Evolutionary conservation across 2,888 invertebrate genomes (phyloP).

Genomic region (Epinotia brunnichana): DNA sequence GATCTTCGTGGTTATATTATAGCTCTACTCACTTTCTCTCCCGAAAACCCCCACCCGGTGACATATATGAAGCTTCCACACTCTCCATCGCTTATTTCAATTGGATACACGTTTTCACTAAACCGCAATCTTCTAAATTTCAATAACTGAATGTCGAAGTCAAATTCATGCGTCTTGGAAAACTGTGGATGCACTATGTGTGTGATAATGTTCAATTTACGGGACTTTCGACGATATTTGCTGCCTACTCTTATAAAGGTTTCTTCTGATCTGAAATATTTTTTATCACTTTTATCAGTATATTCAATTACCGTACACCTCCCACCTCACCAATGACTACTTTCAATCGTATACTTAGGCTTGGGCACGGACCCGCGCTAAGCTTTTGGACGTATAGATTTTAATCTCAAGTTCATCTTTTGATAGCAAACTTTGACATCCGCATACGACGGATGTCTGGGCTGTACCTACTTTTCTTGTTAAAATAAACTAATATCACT

Average conservation of each 20-base stretch:
- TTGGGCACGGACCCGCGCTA: too few relatives aligned
- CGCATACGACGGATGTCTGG: too few relatives aligned
- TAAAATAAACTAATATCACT: not conserved
- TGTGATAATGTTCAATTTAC: slow-evolving; percentile 51
- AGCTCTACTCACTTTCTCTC: slow-evolving; percentile 61
- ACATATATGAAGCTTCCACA: slow-evolving; percentile 55
- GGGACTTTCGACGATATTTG: slow-evolving; percentile 54
- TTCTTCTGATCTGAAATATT: slow-evolving; percentile 50
- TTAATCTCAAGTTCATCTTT: too few relatives aligned
- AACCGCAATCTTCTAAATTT: slow-evolving; percentile 54
- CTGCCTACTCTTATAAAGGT: slow-evolving; percentile 63
- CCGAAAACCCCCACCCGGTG: slow-evolving; percentile 70
- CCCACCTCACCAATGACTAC: too few relatives aligned
- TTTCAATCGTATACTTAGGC: too few relatives aligned
- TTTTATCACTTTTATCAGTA: too few relatives aligned
- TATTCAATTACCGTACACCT: too few relatives aligned
- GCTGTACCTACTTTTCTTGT: too few relatives aligned
- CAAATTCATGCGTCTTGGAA: slow-evolving; percentile 58
- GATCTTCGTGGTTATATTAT: too few relatives aligned
- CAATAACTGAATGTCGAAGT: slow-evolving; percentile 68
- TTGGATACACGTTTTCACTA: slow-evolving; percentile 50
- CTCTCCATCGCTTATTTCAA: slow-evolving; percentile 53
- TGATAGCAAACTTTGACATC: too few relatives aligned
- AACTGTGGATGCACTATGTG: slow-evolving; percentile 65
- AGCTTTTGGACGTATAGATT: too few relatives aligned